Evolutionary conservation across 2,797 vertebrate species (phyloP).

Genomic region (Microctenopoma stevenorrisi): DNA sequence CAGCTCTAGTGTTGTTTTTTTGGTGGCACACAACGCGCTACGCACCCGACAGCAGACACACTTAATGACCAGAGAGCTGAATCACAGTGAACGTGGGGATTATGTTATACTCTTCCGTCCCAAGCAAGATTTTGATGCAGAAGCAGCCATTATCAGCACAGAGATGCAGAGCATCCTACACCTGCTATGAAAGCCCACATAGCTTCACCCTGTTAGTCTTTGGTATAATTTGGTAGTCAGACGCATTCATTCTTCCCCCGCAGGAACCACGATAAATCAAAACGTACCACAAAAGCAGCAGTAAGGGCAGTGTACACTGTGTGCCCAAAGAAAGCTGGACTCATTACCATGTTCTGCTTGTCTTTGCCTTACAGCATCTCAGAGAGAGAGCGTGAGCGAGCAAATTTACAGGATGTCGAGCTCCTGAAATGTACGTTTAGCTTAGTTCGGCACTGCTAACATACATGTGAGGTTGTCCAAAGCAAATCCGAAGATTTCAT

Average conservation of each 20-base stretch:
- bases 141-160: background rate
- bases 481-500: conserved; percentile 15
- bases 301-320: conserved; percentile 9
- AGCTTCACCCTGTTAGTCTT: background rate
- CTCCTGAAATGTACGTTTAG: conserved; percentile 31
- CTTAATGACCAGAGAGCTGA: too few species aligned
- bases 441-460: conserved; percentile 13
- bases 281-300: conserved; percentile 16
- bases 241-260: conserved; percentile 16
- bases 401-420: conserved; percentile 34
- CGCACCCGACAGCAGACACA: background rate
- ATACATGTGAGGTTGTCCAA: background rate
- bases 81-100: background rate
- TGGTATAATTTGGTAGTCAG: conserved; percentile 9
- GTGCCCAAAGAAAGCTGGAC: conserved; percentile 35
- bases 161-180: background rate
- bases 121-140: background rate
- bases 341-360: conserved; percentile 48
- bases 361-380: conserved; percentile 29
- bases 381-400: conserved; percentile 18
- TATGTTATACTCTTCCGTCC: background rate
- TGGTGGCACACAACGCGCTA: too few species aligned
- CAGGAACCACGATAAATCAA: conserved; percentile 22
- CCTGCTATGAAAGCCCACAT: too few species aligned
- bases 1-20: background rate